A percentile compares a stretch with the other conserved stretches of the same genome.
These are phyloP conservation scores for Pseudococcus jackbeardsleyi DNA, from an alignment of 2,888 invertebrate species.

Conservation along the genomic window DNA sequence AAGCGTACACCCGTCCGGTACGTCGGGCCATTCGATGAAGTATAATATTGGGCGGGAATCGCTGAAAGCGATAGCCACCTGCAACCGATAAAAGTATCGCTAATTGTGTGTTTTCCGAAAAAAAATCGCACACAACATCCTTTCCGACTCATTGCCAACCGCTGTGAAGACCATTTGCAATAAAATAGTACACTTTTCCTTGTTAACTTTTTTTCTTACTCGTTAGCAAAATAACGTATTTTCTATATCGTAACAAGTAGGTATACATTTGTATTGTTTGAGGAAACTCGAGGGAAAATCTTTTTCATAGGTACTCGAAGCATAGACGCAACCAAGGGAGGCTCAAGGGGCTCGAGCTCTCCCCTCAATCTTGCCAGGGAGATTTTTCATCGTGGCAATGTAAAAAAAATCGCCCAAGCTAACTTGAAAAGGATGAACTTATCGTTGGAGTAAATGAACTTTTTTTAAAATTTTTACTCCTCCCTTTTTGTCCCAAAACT, in stretches of 20 bases:
- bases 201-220: slow-evolving; percentile 54
- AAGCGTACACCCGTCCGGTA: not conserved
- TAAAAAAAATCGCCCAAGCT: too few relatives aligned
- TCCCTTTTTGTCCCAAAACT: too few relatives aligned
- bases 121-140: slow-evolving; percentile 57
- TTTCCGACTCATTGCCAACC: slow-evolving; percentile 59
- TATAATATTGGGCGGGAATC: slow-evolving; percentile 59
- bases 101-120: slow-evolving; percentile 53
- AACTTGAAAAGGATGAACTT: too few relatives aligned
- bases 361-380: too few relatives aligned
- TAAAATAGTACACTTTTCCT: slow-evolving; percentile 60
- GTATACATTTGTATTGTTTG: not conserved
- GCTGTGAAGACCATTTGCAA: slow-evolving; percentile 56
- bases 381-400: too few relatives aligned
- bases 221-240: slow-evolving; percentile 34
- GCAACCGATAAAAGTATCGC: slow-evolving; percentile 63
- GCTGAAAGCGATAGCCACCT: slow-evolving; percentile 61
- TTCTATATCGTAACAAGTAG: slow-evolving; percentile 6
- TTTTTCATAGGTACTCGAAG: too few relatives aligned
- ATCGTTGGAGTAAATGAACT: too few relatives aligned
- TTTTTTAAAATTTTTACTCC: too few relatives aligned
- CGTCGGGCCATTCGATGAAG: slow-evolving; percentile 20
- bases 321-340: too few relatives aligned
- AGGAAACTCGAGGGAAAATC: too few relatives aligned
- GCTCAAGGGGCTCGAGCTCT: too few relatives aligned